phyloP scores from a whole-genome alignment of 2,113 vertebrate species.

The Petromus typicus region DNA sequence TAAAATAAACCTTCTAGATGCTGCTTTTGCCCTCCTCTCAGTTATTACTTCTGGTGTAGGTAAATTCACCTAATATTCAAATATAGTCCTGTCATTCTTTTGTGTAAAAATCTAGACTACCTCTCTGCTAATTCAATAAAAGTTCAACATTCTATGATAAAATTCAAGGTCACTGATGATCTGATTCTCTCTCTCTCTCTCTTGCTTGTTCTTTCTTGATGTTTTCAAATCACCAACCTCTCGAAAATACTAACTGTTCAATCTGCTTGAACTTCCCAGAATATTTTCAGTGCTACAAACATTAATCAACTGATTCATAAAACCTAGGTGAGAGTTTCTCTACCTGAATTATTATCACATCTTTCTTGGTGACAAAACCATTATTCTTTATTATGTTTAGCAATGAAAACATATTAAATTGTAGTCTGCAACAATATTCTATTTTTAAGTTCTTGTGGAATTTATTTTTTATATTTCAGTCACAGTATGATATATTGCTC shows the following conservation, averaged over 20 bases:
- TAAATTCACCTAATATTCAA: slow-evolving; percentile 41
- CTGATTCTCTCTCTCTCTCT: neutral
- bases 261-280: neutral
- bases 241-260: slow-evolving; percentile 7
- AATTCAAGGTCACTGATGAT: neutral
- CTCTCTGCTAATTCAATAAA: neutral
- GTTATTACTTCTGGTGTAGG: neutral
- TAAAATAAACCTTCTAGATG: neutral
- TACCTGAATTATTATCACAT: neutral
- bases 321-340: neutral
- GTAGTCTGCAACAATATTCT: neutral
- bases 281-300: neutral
- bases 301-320: neutral
- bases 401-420: neutral
- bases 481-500: neutral
- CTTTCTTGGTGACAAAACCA: neutral
- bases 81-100: neutral
- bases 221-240: neutral
- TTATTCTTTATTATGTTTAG: slow-evolving; percentile 36
- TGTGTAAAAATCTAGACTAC: neutral
- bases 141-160: neutral
- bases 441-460: slow-evolving; percentile 2
- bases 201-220: neutral
- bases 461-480: slow-evolving; percentile 39
- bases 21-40: neutral